Evolutionary conservation across 2,797 vertebrate species (phyloP), one percentile per base, ranked within the genome.

Genomic region (Hoplostethus mediterraneus): DNA sequence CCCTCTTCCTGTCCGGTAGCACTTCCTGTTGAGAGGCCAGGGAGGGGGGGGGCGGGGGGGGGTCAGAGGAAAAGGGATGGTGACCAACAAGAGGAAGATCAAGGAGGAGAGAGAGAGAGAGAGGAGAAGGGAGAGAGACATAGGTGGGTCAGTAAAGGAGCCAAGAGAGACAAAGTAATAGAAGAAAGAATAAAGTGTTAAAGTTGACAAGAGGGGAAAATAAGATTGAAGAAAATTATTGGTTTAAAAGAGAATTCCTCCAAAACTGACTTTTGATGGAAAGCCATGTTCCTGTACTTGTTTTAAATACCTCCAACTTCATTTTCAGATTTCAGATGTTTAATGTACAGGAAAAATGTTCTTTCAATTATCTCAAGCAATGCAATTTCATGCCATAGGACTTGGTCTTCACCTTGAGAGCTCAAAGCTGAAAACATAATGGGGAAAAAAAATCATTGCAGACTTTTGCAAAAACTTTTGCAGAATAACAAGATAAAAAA

Each of bases 1-100:
- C 97, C 17, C 97, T 78, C 83, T 99, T 99, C 55, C 97, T 96
- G 2, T 98, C 97, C 0, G 94, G 86, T 47, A 98, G 80, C 66
- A 98, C 93, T 59, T 97, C 96, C 97, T 99, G 90, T 60, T 62
- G n/a, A 0, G 1, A 21, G 16, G 9, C n/a, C 3, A 1, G 0
- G 0, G 3, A 42, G 0, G 17, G 12, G 11, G 4, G 7, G 6
- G 12, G 9, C n/a, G 25, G 1, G 38, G 10, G 61, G 11, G n/a
- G 36, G 44, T 13, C 6, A 25, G 36, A 4, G 4, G 40, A 54
- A 51, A 12, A 36, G 3, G 3, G 25, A 12, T 25, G 2, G 44
- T 5, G 33, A 1, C 30, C 13, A 33, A 60, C 1, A 44, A 6
- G 55, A 66, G 40, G 5, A 7, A 74, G 52, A 77, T 79, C 75